Evolutionary conservation across 2,113 vertebrate genomes (phyloP).

Genomic region (Oryzias woworae): DNA sequence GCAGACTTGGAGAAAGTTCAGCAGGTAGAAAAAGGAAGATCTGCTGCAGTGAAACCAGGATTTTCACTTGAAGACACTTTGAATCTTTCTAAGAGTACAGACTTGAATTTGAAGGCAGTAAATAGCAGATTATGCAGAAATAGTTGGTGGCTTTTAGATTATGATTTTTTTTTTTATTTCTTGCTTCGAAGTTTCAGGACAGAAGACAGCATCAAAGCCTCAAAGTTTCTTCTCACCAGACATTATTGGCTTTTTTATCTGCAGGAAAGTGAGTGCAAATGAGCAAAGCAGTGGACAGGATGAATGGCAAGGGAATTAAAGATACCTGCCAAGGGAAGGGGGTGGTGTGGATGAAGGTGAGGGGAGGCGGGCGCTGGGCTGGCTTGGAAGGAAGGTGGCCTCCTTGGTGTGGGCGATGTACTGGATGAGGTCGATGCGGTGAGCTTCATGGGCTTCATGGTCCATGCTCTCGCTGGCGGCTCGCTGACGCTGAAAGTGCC

Average conservation of each 20-base stretch:
- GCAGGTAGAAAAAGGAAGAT: too few relatives aligned
- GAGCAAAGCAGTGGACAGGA: conserved; percentile 73
- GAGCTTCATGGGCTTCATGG: conserved; percentile 83
- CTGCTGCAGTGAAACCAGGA: too few relatives aligned
- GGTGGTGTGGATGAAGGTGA: conserved; percentile 85
- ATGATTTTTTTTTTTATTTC: too few relatives aligned
- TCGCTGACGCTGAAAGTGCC: conserved; percentile 93
- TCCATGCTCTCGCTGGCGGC: conserved; percentile 97
- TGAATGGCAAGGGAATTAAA: conserved; percentile 87
- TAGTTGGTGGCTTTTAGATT: too few relatives aligned
- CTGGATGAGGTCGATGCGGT: conserved; percentile 89
- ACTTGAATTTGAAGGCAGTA: too few relatives aligned
- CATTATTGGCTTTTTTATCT: conserved; percentile 19
- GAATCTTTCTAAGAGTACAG: too few relatives aligned
- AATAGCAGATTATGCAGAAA: too few relatives aligned
- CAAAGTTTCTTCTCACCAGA: background rate
- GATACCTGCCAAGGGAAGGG: conserved; percentile 98
- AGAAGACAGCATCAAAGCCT: conserved; percentile 24
- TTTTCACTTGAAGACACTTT: too few relatives aligned
- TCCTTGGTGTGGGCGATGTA: conserved; percentile 89
- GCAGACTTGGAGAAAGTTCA: too few relatives aligned
- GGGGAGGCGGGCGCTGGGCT: conserved; percentile 71
- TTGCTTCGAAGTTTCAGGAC: background rate
- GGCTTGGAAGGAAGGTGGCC: conserved; percentile 71
- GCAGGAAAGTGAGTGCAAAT: conserved; percentile 50